A percentile compares a stretch with the other conserved stretches of the same genome.
These are phyloP conservation scores for Nannospalax galili DNA, from an alignment of 2,113 vertebrate genomes.

Conservation along the genomic window DNA sequence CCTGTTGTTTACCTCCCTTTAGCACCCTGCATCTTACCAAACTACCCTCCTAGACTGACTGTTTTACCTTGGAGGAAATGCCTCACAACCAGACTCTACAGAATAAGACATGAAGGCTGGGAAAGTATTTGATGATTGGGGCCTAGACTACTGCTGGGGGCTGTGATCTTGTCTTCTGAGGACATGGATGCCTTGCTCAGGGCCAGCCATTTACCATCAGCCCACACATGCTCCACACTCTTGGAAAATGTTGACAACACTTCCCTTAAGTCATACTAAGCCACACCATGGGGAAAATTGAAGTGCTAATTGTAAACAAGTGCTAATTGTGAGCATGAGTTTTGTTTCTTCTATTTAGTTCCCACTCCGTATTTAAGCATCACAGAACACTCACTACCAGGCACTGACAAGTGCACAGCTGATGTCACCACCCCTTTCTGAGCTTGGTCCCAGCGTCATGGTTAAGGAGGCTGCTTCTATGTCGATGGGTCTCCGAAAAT, in stretches of 20 bases:
- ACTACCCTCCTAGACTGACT: no score
- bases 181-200: not conserved
- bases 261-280: not conserved
- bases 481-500: not conserved
- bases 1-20: no score
- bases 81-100: not conserved
- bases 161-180: not conserved
- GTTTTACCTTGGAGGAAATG: no score
- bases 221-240: no score
- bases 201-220: not conserved
- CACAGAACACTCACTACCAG: not conserved
- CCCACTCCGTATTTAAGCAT: no score
- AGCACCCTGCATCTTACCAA: no score
- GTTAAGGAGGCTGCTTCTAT: not conserved
- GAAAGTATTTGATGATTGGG: no score
- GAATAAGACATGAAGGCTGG: not conserved
- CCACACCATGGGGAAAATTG: no score
- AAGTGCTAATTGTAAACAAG: not conserved
- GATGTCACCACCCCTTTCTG: not conserved
- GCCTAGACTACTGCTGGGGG: not conserved
- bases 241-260: not conserved
- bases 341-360: not conserved
- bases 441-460: rapidly evolving
- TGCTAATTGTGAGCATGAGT: not conserved
- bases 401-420: no score